These are phyloP conservation scores for Pristis pectinata DNA, from an alignment of 2,797 vertebrate species.

Conservation along the genomic window DNA sequence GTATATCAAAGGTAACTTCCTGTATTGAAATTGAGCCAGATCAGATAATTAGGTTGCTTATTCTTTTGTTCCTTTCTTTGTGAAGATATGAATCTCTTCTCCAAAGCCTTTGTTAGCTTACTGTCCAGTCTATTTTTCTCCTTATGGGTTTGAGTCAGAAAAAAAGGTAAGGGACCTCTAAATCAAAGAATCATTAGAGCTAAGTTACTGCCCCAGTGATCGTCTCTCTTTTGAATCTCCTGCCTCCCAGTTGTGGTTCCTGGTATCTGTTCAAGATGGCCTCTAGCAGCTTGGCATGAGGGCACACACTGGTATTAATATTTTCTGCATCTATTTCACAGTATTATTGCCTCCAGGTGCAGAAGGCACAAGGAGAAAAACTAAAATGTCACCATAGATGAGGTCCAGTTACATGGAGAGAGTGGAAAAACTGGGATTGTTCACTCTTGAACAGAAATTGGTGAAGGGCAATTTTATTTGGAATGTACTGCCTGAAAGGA, in stretches of 20 bases:
- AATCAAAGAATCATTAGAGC: not conserved
- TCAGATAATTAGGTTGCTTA: not conserved
- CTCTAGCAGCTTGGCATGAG: too few relatives aligned
- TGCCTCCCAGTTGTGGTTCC: too few relatives aligned
- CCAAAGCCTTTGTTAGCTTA: not conserved
- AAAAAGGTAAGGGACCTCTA: too few relatives aligned
- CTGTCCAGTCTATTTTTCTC: too few relatives aligned
- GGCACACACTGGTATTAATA: not conserved
- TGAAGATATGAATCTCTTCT: not conserved
- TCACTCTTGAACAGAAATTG: not conserved
- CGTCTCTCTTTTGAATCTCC: not conserved
- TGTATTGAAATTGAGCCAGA: not conserved
- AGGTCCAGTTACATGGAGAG: not conserved
- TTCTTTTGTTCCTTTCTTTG: not conserved
- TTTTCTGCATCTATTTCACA: too few relatives aligned
- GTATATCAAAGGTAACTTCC: not conserved
- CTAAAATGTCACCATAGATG: not conserved
- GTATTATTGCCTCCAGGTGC: not conserved
- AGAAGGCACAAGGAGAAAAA: not conserved
- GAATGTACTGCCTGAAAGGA: not conserved
- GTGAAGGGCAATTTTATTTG: not conserved
- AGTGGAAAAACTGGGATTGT: not conserved
- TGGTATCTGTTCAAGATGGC: not conserved
- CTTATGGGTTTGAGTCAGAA: not conserved
- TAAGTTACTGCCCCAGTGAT: not conserved